Evolutionary conservation across 2,888 invertebrate species (phyloP).

Genomic region (Phlogophora meticulosa): DNA sequence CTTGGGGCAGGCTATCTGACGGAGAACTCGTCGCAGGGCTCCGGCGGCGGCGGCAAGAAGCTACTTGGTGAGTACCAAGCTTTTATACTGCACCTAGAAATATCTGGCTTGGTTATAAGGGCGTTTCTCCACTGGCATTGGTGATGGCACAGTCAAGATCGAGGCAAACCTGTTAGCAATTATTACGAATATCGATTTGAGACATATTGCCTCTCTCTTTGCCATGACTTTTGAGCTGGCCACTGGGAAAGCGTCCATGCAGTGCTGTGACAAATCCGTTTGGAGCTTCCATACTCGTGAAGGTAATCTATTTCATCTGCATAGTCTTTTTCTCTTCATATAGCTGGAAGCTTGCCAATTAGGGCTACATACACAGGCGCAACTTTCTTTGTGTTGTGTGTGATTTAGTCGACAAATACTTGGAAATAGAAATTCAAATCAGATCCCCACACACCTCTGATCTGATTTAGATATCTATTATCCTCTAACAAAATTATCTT

Average conservation of each 20-base stretch:
- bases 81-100: slow-evolving; percentile 22
- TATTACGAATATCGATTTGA: too few species aligned
- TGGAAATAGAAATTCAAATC: too few species aligned
- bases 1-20: slow-evolving; percentile 89
- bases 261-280: neutral
- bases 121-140: neutral
- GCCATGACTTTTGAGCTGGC: neutral
- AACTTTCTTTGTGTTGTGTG: too few species aligned
- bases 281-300: slow-evolving; percentile 13
- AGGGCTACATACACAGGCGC: too few species aligned
- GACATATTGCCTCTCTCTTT: neutral
- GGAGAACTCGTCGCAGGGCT: slow-evolving; percentile 86
- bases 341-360: neutral
- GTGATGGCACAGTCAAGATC: neutral
- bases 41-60: slow-evolving; percentile 77
- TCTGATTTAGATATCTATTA: neutral
- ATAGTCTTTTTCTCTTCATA: neutral
- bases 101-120: neutral
- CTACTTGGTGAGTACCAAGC: slow-evolving; percentile 76
- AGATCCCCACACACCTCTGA: too few species aligned
- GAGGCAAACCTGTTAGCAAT: too few species aligned
- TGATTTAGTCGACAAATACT: too few species aligned
- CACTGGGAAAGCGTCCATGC: neutral
- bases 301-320: neutral
- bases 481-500: too few species aligned